A percentile compares a stretch with the other conserved stretches of the same genome.
Evolutionary conservation across 2,888 invertebrate species (phyloP).

Genomic region (Masnerella sp.): DNA sequence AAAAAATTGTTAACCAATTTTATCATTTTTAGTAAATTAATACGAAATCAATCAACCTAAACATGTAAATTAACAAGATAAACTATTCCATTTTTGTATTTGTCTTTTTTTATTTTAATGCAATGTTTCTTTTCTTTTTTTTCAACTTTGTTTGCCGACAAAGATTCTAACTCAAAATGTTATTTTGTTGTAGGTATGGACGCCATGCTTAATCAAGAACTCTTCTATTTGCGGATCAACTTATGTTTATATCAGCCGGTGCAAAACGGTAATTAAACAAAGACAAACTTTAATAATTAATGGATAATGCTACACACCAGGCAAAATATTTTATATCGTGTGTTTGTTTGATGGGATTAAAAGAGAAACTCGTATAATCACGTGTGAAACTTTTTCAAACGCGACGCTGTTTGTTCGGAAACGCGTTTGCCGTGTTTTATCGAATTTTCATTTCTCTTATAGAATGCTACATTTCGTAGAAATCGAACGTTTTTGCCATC

Average conservation of each 20-base stretch:
- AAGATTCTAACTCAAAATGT: conserved; percentile 15
- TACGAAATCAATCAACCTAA: too few relatives aligned
- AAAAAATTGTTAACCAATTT: too few relatives aligned
- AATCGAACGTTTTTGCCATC: too few relatives aligned
- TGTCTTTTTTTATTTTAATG: too few relatives aligned
- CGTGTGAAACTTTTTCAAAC: neutral
- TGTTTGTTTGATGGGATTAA: neutral
- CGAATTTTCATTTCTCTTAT: too few relatives aligned
- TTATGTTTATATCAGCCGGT: conserved; percentile 60
- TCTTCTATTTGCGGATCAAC: conserved; percentile 57
- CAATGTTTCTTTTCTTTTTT: conserved; percentile 14
- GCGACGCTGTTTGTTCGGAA: neutral
- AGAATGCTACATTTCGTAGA: too few relatives aligned
- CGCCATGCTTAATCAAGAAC: conserved; percentile 58
- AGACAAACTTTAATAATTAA: conserved; percentile 36
- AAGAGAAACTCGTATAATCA: neutral
- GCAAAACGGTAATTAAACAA: conserved; percentile 59
- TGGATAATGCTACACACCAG: conserved; percentile 32
- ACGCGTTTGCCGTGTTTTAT: too few relatives aligned
- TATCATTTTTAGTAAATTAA: too few relatives aligned
- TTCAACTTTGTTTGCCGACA: too few relatives aligned
- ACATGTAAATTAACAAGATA: too few relatives aligned
- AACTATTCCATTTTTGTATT: too few relatives aligned
- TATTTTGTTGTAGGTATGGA: conserved; percentile 58
- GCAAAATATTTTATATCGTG: neutral